A percentile compares a stretch with the other conserved stretches of the same genome.
Evolutionary conservation across 2,797 vertebrate genomes (phyloP).

Genomic region (Schizopygopsis malacanthus): DNA sequence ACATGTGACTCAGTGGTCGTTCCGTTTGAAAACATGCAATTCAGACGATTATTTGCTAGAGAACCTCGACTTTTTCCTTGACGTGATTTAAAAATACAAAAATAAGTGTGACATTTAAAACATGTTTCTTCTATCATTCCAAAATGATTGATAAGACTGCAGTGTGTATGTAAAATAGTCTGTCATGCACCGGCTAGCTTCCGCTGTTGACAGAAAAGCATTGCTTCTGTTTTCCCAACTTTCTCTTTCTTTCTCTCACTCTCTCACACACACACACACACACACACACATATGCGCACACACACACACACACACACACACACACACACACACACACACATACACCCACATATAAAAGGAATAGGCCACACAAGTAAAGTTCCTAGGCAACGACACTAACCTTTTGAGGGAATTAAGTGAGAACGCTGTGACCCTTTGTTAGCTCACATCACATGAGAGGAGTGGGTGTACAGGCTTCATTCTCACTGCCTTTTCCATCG

Average conservation of each 20-base stretch:
- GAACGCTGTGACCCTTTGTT: constrained; percentile 71
- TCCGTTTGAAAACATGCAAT: background rate
- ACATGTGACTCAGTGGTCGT: background rate
- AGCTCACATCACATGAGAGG: constrained; percentile 60
- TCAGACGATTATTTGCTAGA: background rate
- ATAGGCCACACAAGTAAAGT: constrained; percentile 66
- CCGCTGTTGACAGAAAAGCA: background rate
- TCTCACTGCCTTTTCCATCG: constrained; percentile 57
- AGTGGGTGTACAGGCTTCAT: constrained; percentile 61
- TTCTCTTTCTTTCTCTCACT: constrained; percentile 41
- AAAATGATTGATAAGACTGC: background rate
- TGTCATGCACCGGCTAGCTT: background rate
- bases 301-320: background rate
- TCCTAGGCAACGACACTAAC: constrained; percentile 73
- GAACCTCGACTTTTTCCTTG: background rate
- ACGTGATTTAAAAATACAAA: background rate
- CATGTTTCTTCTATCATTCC: background rate
- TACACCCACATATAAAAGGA: constrained; percentile 26
- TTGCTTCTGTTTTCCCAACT: constrained; percentile 53
- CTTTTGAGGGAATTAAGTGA: constrained; percentile 75
- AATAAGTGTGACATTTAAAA: background rate
- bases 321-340: background rate
- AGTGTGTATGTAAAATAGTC: background rate
- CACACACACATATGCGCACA: background rate
- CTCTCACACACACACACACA: background rate